Percentiles rank a stretch among this genome's conserved stretches.
Conservation (phyloP, 2,113 vertebrate species). For the Prinia subflava region DNA sequence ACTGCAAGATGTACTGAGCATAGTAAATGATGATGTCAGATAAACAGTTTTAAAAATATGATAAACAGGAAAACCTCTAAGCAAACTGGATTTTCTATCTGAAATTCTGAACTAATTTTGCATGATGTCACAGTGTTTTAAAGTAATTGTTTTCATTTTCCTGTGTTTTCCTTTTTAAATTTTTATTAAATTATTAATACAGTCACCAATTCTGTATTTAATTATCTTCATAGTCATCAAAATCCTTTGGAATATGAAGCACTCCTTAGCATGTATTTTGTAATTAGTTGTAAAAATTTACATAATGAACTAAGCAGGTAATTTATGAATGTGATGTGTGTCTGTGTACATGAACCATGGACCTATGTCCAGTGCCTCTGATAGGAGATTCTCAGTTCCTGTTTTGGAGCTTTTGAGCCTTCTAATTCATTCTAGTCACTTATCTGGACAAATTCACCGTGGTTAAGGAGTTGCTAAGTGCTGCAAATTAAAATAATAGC, state of each 20-base stretch:
- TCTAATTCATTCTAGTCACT: neutral
- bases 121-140: neutral
- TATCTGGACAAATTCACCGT: neutral
- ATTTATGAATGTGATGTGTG: neutral
- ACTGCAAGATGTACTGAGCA: neutral
- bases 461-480: neutral
- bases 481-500: neutral
- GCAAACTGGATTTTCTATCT: neutral
- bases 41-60: neutral
- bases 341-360: neutral
- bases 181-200: neutral
- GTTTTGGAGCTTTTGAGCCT: neutral
- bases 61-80: neutral
- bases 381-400: neutral
- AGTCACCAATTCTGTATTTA: neutral
- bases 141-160: neutral
- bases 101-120: slow-evolving; percentile 11
- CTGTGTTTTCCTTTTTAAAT: neutral
- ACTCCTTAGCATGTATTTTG: neutral
- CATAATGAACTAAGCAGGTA: neutral
- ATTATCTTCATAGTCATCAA: neutral
- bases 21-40: neutral
- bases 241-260: slow-evolving; percentile 1
- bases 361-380: neutral
- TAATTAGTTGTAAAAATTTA: slow-evolving; percentile 18